Base-by-base conservation (phyloP, 2,888 invertebrate species). In the Cosmopolites sordidus region DNA sequence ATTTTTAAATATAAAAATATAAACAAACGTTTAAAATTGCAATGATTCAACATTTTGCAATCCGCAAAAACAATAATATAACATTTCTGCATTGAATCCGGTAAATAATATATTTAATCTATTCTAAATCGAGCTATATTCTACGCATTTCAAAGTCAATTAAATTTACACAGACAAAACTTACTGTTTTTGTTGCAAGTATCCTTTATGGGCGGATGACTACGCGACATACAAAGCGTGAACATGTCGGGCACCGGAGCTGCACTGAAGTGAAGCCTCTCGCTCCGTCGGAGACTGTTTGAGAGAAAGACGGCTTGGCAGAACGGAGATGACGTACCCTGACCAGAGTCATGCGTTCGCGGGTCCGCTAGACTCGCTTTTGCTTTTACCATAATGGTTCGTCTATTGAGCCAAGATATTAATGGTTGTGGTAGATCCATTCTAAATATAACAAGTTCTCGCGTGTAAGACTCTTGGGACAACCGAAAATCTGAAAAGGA, bases 181-280 rank as follows among this genome's bases (percentile, higher is more conserved):
- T 65, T 60, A 64, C 65, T 58, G 47, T 65, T 66, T 58, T 64
- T 62, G 48, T 61, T 62, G 53, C 59, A 58, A 48, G 62, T 64
- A 61, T 69, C 66, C 55, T 65, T 64, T 54, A 64, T 51, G 57
- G 63, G 65, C 56, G 69, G 67, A 62, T 66, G 64, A 58, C 67
- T 67, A 58, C 69, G 70, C 60, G 70, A 69, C 70, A 70, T 70
- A 58, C 69, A 70, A 61, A 70, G 62, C 60, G 69, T 69, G 60
- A 69, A 70, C 70, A 69, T 70, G 63, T 60, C 67, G 64, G 56
- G 63, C 60, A 61, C 43, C 43, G 29, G 22, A 47, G 48, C 51
- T 43, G 43, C 39, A 53, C 57, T 53, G 56, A 48, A 55, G 30
- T 43, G 47, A 50, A 46, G 33, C 45, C 39, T 14, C 16, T 40